Percentiles rank a stretch among this genome's conserved stretches.
Evolutionary conservation across 2,797 vertebrate genomes (phyloP).

Genomic region (Hippocampus kuda): DNA sequence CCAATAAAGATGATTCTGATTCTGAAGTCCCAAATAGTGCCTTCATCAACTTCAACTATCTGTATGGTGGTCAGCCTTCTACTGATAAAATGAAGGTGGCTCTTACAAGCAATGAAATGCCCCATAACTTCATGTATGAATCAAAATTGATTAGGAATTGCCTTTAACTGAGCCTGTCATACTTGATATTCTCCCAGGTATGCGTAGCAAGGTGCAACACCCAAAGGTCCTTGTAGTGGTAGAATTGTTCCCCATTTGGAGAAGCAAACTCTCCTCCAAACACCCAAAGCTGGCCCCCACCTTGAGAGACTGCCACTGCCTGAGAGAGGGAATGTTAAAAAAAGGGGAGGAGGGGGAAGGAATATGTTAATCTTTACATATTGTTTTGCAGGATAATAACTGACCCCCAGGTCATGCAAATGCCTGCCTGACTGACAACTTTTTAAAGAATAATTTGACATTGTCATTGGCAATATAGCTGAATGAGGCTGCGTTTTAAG

Average conservation of each 20-base stretch:
- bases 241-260: constrained; percentile 88
- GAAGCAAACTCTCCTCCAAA: constrained; percentile 96
- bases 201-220: constrained; percentile 83
- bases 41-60: neutral
- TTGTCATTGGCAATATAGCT: neutral
- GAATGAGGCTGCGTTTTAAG: no score
- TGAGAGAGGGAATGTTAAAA: constrained; percentile 28
- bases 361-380: neutral
- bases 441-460: no score
- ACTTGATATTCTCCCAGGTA: constrained; percentile 95
- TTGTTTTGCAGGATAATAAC: neutral
- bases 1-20: no score
- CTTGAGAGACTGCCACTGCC: constrained; percentile 84
- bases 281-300: constrained; percentile 90
- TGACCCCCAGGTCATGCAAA: no score
- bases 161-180: neutral
- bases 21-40: no score
- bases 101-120: neutral
- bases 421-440: no score
- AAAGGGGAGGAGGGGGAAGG: neutral
- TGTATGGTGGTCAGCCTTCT: no score
- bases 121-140: no score
- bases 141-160: neutral
- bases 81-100: neutral
- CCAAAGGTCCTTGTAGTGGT: constrained; percentile 98